phyloP scores from a whole-genome alignment of 2,888 invertebrate genomes.

The Papilio elwesi region DNA sequence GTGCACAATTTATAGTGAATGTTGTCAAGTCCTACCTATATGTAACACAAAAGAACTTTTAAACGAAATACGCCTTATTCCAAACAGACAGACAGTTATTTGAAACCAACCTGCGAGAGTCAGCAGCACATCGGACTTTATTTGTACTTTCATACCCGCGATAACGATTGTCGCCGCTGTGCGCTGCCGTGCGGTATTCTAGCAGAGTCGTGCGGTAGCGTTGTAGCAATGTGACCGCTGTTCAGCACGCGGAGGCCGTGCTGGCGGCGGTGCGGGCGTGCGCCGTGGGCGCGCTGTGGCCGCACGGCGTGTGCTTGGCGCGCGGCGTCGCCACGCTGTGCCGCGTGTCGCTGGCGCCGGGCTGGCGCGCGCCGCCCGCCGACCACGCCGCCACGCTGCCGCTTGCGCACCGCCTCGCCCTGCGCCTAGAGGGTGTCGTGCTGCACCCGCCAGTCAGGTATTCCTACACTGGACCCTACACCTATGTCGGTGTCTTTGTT shows the following conservation, averaged over 20 bases:
- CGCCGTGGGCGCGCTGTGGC: slow-evolving; percentile 91
- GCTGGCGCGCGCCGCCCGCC: slow-evolving; percentile 80
- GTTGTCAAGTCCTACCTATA: too few relatives aligned
- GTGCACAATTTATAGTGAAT: too few relatives aligned
- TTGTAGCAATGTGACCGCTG: neutral
- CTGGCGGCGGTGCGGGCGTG: slow-evolving; percentile 65
- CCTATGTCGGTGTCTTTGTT: neutral
- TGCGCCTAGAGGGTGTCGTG: slow-evolving; percentile 97
- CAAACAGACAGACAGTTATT: too few relatives aligned
- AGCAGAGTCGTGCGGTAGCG: too few relatives aligned
- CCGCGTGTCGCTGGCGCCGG: slow-evolving; percentile 75
- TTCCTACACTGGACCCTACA: neutral
- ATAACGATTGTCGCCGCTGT: too few relatives aligned
- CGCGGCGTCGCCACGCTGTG: slow-evolving; percentile 86
- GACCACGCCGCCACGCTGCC: slow-evolving; percentile 94
- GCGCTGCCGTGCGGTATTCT: too few relatives aligned
- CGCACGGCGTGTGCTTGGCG: slow-evolving; percentile 90
- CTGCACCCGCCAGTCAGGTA: slow-evolving; percentile 88
- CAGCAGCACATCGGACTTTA: too few relatives aligned
- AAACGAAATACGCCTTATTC: too few relatives aligned
- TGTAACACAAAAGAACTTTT: too few relatives aligned
- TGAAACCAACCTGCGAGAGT: too few relatives aligned
- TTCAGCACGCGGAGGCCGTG: slow-evolving; percentile 68
- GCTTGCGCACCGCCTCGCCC: slow-evolving; percentile 92
- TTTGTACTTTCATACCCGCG: too few relatives aligned